Percentiles rank a stretch among this genome's conserved stretches.
Evolutionary conservation across 1,140 invertebrate genomes (phyloP).

Genomic region (Teleogryllus occipitalis): DNA sequence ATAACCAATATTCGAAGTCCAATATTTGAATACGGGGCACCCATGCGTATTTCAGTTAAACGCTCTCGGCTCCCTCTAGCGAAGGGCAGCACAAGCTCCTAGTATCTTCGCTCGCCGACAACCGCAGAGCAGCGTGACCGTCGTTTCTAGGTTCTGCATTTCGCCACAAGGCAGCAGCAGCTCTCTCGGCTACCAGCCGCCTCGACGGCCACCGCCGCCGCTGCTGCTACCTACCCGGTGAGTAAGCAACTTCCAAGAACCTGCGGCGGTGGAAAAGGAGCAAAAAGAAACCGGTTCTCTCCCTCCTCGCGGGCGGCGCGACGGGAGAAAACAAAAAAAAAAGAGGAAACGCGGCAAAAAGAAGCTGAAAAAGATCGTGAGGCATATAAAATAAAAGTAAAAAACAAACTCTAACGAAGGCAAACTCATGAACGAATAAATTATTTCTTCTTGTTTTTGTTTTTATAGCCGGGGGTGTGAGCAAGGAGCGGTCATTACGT

Average conservation of each 20-base stretch:
- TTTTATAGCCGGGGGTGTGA: no score
- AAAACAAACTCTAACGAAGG: no score
- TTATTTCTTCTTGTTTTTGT: no score
- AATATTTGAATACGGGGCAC: no score
- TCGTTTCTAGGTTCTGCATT: not conserved
- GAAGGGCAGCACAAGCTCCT: not conserved
- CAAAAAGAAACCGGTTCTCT: not conserved
- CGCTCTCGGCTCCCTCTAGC: not conserved
- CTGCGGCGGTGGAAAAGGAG: not conserved
- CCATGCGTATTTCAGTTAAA: not conserved
- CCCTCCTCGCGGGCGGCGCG: not conserved
- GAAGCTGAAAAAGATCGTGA: not conserved
- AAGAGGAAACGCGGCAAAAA: not conserved
- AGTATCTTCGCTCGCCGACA: not conserved
- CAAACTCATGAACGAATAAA: no score
- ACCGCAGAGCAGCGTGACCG: not conserved
- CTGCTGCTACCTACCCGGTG: not conserved
- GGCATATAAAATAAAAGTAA: no score
- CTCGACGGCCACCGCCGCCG: no score
- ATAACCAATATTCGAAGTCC: no score
- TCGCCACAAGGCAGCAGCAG: slow-evolving; percentile 2
- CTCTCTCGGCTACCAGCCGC: not conserved
- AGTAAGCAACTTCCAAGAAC: not conserved
- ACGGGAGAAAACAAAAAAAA: not conserved
- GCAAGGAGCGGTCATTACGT: no score